These are phyloP conservation scores for Zeugodacus cucurbitae DNA, from an alignment of 1,140 invertebrate species.

Conservation along the genomic window DNA sequence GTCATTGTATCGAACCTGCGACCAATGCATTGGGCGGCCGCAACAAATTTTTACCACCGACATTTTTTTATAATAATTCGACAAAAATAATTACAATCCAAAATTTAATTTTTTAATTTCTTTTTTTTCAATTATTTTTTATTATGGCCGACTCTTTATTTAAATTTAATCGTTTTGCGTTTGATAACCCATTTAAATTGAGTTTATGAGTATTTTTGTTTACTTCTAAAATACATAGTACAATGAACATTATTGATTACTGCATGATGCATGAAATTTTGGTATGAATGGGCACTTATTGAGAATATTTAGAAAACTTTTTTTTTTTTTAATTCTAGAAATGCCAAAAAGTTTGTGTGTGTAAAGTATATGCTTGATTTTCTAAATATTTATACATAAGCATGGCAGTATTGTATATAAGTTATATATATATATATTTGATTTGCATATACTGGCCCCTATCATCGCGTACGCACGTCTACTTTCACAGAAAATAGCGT, in stretches of 20 bases:
- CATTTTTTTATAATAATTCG: no score
- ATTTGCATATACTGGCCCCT: constrained; percentile 21
- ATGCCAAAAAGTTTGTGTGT: constrained; percentile 3
- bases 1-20: constrained; percentile 27
- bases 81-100: no score
- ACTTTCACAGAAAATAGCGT: constrained; percentile 36
- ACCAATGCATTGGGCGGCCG: not conserved
- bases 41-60: not conserved
- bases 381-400: not conserved
- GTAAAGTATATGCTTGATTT: not conserved
- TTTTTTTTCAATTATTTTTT: no score
- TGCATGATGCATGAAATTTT: not conserved
- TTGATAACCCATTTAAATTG: not conserved
- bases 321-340: not conserved
- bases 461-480: not conserved
- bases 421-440: not conserved
- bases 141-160: no score
- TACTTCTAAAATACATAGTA: not conserved
- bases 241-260: not conserved
- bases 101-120: no score
- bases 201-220: constrained; percentile 15
- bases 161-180: no score
- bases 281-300: constrained; percentile 18
- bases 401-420: constrained; percentile 20
- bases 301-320: not conserved